Evolutionary conservation across 1,140 invertebrate species (phyloP).

Genomic region (Chironomus tepperi): DNA sequence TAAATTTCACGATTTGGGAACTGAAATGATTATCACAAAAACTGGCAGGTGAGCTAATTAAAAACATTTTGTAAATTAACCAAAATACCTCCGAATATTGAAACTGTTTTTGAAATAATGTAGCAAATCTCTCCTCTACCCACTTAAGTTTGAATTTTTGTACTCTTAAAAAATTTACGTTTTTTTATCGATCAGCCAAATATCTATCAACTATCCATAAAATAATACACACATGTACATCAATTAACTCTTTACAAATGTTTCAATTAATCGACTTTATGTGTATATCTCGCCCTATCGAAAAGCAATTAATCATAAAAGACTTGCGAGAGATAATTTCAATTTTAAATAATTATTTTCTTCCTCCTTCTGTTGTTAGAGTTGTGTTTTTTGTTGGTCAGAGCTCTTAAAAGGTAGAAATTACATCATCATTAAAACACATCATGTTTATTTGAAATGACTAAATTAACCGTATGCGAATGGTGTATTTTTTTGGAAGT

Average conservation of each 20-base stretch:
- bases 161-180: too few relatives aligned
- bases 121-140: neutral
- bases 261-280: neutral
- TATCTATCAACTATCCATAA: too few relatives aligned
- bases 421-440: constrained; percentile 14
- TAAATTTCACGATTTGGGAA: constrained; percentile 88
- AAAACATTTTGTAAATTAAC: neutral
- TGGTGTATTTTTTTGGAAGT: neutral
- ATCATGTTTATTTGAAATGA: constrained; percentile 14
- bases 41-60: constrained; percentile 73
- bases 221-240: neutral
- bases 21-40: constrained; percentile 99
- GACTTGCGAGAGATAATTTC: neutral
- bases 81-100: neutral
- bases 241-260: neutral
- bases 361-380: neutral
- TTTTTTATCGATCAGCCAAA: too few relatives aligned
- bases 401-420: neutral
- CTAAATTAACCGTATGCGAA: neutral
- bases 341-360: constrained; percentile 8
- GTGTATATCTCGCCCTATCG: constrained; percentile 15
- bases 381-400: neutral
- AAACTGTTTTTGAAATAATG: neutral
- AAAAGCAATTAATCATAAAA: constrained; percentile 21
- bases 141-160: too few relatives aligned